Evolutionary conservation across 2,113 vertebrate species (phyloP), one percentile per base, ranked within the genome.

Genomic region (Echinops telfairi): DNA sequence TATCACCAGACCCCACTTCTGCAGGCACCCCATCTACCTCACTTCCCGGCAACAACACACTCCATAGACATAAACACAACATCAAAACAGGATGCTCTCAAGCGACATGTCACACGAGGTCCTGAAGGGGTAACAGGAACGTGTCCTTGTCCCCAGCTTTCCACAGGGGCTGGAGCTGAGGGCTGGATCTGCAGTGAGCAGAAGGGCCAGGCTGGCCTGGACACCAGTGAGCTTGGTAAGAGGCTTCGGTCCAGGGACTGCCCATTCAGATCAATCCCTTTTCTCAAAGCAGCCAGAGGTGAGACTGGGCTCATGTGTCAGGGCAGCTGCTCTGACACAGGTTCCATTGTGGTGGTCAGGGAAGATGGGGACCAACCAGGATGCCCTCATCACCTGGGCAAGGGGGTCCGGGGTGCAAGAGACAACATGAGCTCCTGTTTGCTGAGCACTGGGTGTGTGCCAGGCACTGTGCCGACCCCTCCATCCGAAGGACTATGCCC

Each of bases 1-100:
- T 97, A 94, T 97, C 97, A 97, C 97, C 97, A 97, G 97, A 97
- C 73, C 98, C 97, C 96, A 80, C 97, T 98, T 97, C 97, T 97
- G 98, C 98, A 97, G 98, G 97, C 97, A 97, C 97, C 47, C 97
- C 97, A 98, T 97, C 95, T 96, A 96, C 97, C 98, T 98, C 98
- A 97, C 96, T 98, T 98, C 97, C 96, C 97, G 87, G 97, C 5
- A 92, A 96, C 97, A 97, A 97, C 12, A 88, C 95, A 97, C 96
- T 98, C 97, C 96, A 91, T 68, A 97, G 97, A 97, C 97, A 95
- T 94, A n/a, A 73, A 97, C 97, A 95, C 22, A 68, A n/a, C 33
- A 38, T 2, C 20, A 27, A 40, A 57, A 96, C 95, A 92, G 97
- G 97, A 79, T 95, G 47, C 92, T 85, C 95, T 12, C 29, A n/a